Base-by-base conservation (phyloP, 1,140 invertebrate species). In the Lordiphosa clarofinis region DNA sequence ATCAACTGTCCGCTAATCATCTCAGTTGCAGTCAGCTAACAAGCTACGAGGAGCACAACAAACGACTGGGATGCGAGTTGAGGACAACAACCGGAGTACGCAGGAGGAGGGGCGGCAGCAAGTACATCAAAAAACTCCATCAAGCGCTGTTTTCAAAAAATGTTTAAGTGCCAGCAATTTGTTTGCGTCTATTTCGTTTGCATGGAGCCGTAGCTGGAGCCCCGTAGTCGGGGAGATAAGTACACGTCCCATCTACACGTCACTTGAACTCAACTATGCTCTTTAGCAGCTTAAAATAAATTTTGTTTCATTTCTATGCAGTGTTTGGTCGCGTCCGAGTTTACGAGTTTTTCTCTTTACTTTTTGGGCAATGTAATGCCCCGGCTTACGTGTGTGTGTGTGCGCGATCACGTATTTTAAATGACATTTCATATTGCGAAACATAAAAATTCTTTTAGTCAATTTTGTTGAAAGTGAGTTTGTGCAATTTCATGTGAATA, bases 121-220 rank as follows among this genome's bases (percentile, higher is more conserved):
- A 48, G 56, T 59, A 37, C 64, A 73, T 63, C 46, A 24, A 52
- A 64, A 74, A 75, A 74, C 59, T 75, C 75, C 72, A 75, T 75
- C 65, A 74, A 74, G 72, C 72, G 60, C 50, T 70, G 72, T 70
- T 74, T 75, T 64, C 72, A 15, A 68, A 75, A 75, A 75, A 76
- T 76, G 73, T 71, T 76, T 75, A 75, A 75, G 73, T 75, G 73
- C 66, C 73, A 57, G 72, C 73, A 75, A 75, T 75, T 75, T 75
- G 73, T 75, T 75, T 75, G 66, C 66, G 73, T 75, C 73, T 71
- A 70, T 71, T 76, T 49, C 73, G 54, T 76, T 71, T 50, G 55
- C 49, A 54, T 48, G 13, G 37, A 52, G 53, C 43, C 6, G 42
- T 8, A 28, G 47, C 47, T 12, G 15, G 28, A 36, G 47, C 47